These are phyloP conservation scores for Montipora cactus DNA, from an alignment of 64 coral and sea anemone genomes.

Conservation along the genomic window DNA sequence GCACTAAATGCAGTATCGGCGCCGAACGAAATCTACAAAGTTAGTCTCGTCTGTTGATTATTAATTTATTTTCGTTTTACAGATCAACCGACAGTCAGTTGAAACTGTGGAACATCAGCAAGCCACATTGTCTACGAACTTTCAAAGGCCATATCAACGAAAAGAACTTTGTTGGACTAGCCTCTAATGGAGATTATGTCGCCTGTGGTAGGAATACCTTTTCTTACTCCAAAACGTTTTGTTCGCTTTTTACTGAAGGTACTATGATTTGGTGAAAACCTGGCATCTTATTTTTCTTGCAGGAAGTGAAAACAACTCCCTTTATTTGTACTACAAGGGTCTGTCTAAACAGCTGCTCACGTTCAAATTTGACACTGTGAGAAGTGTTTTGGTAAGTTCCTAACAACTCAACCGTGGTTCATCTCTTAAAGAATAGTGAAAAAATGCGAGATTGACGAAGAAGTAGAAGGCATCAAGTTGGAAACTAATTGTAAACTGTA, in stretches of 20 bases:
- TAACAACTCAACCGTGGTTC: too few relatives aligned
- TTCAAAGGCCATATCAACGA: slow-evolving; percentile 99
- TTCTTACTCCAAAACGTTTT: neutral
- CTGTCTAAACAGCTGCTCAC: slow-evolving; percentile 94
- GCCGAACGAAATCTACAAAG: neutral
- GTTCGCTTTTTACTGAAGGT: neutral
- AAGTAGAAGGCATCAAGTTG: too few relatives aligned
- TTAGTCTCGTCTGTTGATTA: neutral
- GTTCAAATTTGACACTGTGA: slow-evolving; percentile 96
- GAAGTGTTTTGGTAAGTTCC: slow-evolving; percentile 89
- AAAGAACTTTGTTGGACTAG: slow-evolving; percentile 98
- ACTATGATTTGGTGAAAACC: too few relatives aligned
- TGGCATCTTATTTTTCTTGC: neutral
- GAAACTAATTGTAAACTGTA: too few relatives aligned
- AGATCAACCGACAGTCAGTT: slow-evolving; percentile 99
- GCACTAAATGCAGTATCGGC: too few relatives aligned
- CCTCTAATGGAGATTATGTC: slow-evolving; percentile 98
- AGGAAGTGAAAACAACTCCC: slow-evolving; percentile 99
- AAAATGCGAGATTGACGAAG: too few relatives aligned
- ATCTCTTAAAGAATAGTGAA: too few relatives aligned
- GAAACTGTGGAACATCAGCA: slow-evolving; percentile 98
- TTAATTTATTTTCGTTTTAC: neutral
- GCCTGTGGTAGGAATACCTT: slow-evolving; percentile 85
- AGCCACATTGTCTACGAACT: slow-evolving; percentile 94
- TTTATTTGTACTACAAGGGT: slow-evolving; percentile 99